Conservation (phyloP, 2,797 vertebrate species). For the Darevskia mixta region DNA sequence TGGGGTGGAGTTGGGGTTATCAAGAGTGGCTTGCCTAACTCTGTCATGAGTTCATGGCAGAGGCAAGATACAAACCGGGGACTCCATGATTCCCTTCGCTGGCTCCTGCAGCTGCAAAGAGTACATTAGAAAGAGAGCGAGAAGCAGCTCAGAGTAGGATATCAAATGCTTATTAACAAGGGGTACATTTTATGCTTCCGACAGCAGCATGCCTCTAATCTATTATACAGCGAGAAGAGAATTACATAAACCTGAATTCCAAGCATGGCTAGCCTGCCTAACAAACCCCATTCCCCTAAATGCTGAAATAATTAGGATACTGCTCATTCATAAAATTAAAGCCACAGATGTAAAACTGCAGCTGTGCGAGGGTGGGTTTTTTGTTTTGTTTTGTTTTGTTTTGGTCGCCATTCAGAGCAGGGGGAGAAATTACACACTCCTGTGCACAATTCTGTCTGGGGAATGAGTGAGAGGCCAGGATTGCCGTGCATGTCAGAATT, state of each 20-base stretch:
- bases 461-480: too few relatives aligned
- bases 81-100: not conserved
- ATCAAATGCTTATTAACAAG: not conserved
- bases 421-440: constrained; percentile 18
- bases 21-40: not conserved
- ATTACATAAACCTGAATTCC: constrained; percentile 69
- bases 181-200: not conserved
- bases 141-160: not conserved
- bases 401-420: not conserved
- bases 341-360: constrained; percentile 57
- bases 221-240: constrained; percentile 29
- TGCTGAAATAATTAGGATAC: constrained; percentile 66
- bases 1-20: too few relatives aligned
- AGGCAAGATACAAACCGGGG: not conserved
- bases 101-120: rapidly evolving
- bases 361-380: constrained; percentile 7
- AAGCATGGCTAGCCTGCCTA: constrained; percentile 56
- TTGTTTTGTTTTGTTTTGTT: not conserved
- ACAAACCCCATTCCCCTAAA: constrained; percentile 47
- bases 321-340: constrained; percentile 68
- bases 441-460: not conserved
- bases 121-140: not conserved
- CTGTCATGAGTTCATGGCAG: not conserved
- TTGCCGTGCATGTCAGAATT: not conserved
- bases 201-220: constrained; percentile 37